Base-by-base conservation (phyloP, 1,140 invertebrate species). In the Bacillus rossius region DNA sequence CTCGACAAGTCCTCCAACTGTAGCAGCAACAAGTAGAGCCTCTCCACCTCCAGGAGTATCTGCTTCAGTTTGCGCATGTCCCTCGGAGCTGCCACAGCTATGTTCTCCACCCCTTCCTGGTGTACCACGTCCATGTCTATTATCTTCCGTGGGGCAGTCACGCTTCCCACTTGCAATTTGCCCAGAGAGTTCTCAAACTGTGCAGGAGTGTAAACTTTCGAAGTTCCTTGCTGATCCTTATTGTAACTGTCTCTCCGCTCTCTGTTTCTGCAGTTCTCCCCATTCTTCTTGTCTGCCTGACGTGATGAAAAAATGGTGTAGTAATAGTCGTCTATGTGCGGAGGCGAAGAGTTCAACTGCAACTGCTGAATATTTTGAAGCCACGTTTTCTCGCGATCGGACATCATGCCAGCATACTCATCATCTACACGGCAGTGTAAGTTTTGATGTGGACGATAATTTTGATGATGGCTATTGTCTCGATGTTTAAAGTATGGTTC, bases 171-270 rank as follows among this genome's bases (percentile, higher is more conserved):
- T 69, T 85, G 87, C 29, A 94, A 73, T 73, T 92, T 90, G 51
- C 92, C 92, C 16, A 97, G 75, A 1, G 93, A 95, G 69, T 94
- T 94, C 76, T 96, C 93, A 75, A 96, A 95, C 65, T 94, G 91
- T 43, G 86, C 72, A 8, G 91, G 89, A 2, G 86, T 84, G 62
- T 89, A 91, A 0, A 82, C 74, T 71, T 66, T 8, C 54, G 54
- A 34, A 68, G 65, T 45, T 65, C 64, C 3, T 68, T 64, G 3
- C 71, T 73, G 53, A 74, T 73, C 56, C 72, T 69, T 22, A 73
- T 34, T 34, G 29, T 34, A 34, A 34, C 29, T 34, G 29, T 54
- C 14, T 71, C 68, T 4, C 20, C 26, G 42, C 45, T 57, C 58
- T 16, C 55, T 58, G 17, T 60, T 51, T 17, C 61, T 54, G 26